These are phyloP conservation scores for Archilochus colubris DNA, from an alignment of 2,113 vertebrate genomes.

Conservation along the genomic window DNA sequence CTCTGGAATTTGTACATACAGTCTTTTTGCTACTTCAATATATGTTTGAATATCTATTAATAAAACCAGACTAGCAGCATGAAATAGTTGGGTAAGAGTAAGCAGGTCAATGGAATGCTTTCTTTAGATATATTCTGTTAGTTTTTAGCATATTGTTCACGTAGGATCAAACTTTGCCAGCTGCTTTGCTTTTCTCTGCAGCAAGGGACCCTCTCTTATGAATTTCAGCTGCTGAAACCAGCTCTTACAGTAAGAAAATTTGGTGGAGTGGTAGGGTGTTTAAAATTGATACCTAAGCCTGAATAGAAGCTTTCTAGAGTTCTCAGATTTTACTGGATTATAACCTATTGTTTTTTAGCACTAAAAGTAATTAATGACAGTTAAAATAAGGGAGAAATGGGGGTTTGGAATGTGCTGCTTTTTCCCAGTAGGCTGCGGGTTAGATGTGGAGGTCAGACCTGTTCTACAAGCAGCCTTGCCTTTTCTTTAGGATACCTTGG, in stretches of 20 bases:
- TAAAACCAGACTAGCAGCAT: background rate
- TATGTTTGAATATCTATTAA: background rate
- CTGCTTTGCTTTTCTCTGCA: background rate
- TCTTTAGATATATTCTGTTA: background rate
- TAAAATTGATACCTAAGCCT: conserved; percentile 63
- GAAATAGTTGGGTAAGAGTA: background rate
- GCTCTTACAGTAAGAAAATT: conserved; percentile 38
- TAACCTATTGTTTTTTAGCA: conserved; percentile 63
- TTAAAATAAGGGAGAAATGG: conserved; percentile 61
- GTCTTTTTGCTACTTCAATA: background rate
- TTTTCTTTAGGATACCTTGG: background rate
- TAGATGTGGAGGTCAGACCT: conserved; percentile 28
- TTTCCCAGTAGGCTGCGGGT: conserved; percentile 24
- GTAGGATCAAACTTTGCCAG: background rate
- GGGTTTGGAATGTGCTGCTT: conserved; percentile 30
- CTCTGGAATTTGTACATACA: background rate
- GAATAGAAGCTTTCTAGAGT: conserved; percentile 58
- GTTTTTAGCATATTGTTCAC: background rate
- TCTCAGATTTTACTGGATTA: conserved; percentile 61
- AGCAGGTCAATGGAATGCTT: background rate
- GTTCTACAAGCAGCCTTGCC: background rate
- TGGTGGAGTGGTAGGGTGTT: conserved; percentile 13
- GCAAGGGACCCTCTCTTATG: background rate
- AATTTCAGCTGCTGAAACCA: conserved; percentile 13
- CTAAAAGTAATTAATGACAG: conserved; percentile 61